Conservation (phyloP, 2,797 vertebrate genomes). For the Leptoclinus maculatus region DNA sequence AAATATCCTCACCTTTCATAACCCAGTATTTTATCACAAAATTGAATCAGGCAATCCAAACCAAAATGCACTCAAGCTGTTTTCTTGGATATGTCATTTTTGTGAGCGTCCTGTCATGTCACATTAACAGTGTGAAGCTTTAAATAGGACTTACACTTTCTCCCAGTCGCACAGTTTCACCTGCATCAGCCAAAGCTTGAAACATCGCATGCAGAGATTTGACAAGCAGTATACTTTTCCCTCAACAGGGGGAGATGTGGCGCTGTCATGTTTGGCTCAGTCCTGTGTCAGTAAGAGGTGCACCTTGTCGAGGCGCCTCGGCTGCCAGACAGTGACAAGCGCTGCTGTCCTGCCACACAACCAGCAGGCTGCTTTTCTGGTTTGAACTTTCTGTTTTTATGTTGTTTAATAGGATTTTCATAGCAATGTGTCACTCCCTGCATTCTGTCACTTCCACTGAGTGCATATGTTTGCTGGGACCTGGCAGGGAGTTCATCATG, state of each 20-base stretch:
- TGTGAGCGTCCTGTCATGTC: background rate
- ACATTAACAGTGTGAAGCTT: background rate
- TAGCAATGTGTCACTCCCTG: constrained; percentile 46
- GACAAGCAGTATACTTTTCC: constrained; percentile 52
- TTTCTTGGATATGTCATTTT: background rate
- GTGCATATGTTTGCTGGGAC: constrained; percentile 15
- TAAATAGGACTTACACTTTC: background rate
- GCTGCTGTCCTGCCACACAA: constrained; percentile 38
- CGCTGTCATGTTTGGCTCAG: constrained; percentile 45
- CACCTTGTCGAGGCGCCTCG: constrained; percentile 4
- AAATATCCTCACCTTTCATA: background rate
- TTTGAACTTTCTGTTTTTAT: constrained; percentile 58
- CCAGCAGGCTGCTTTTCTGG: constrained; percentile 52
- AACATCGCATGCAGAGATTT: constrained; percentile 18
- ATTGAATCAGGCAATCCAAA: background rate
- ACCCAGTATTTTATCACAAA: background rate
- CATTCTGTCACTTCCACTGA: constrained; percentile 48
- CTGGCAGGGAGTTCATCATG: constrained; percentile 45
- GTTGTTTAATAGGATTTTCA: constrained; percentile 64
- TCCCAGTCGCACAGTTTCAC: constrained; percentile 1
- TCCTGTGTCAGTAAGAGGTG: constrained; percentile 8
- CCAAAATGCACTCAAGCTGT: background rate
- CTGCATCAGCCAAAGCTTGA: constrained; percentile 11
- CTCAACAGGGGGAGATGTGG: constrained; percentile 77
- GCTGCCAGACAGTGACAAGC: constrained; percentile 44